A percentile compares a stretch with the other conserved stretches of the same genome.
These are phyloP conservation scores for Crocidura indochinensis DNA, from an alignment of 2,797 vertebrate genomes.

Conservation along the genomic window DNA sequence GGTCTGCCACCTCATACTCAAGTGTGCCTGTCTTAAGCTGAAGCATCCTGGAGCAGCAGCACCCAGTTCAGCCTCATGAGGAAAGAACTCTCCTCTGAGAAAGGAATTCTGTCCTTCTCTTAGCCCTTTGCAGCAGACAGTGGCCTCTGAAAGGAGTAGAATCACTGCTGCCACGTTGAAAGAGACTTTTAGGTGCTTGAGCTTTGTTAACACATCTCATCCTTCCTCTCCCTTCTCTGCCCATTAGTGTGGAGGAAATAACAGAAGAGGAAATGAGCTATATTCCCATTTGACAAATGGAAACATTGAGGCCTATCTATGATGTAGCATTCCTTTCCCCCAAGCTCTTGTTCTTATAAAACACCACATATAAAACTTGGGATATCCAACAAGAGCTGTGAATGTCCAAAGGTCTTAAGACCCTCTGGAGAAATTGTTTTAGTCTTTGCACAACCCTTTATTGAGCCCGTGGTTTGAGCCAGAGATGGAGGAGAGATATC, in stretches of 20 bases:
- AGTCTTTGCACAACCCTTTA: background rate
- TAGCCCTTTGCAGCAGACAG: background rate
- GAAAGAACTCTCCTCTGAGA: background rate
- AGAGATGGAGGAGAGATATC: background rate
- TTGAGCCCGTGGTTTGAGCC: background rate
- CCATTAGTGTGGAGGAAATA: background rate
- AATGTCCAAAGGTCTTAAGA: background rate
- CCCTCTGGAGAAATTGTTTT: background rate
- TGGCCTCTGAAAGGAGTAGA: background rate
- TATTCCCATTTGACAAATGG: slow-evolving; percentile 17
- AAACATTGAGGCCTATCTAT: background rate
- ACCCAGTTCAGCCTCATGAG: background rate
- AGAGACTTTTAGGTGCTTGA: background rate
- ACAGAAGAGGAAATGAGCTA: background rate
- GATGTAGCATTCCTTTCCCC: background rate
- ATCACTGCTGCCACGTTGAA: fast-evolving
- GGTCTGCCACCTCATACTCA: background rate
- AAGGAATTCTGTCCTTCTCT: background rate
- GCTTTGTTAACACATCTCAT: fast-evolving
- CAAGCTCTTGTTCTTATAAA: background rate
- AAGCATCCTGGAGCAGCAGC: fast-evolving
- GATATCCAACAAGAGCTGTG: background rate
- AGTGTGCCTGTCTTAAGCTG: fast-evolving
- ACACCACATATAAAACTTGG: background rate
- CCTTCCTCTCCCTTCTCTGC: background rate